Evolutionary conservation across 2,113 vertebrate species (phyloP).

Genomic region (Calyptommatus sinebrachiatus): DNA sequence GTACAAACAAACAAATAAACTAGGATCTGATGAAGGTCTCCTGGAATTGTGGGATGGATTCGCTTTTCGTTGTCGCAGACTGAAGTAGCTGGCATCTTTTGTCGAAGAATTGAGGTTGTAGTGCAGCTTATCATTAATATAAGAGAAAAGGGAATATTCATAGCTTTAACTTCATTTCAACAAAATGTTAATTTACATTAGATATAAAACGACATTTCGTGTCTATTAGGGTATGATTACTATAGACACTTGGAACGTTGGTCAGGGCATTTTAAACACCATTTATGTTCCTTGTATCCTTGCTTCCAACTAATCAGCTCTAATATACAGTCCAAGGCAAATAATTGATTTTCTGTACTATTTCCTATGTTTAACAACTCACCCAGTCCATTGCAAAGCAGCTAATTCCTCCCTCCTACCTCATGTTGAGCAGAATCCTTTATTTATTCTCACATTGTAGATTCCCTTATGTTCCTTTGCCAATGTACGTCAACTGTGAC

Average conservation of each 20-base stretch:
- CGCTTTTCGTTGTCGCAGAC: not conserved
- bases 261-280: not conserved
- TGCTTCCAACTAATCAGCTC: not conserved
- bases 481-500: conserved; percentile 62
- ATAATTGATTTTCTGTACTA: conserved; percentile 39
- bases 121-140: not conserved
- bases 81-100: not conserved
- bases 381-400: conserved; percentile 34
- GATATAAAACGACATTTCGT: not conserved
- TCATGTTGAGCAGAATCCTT: conserved; percentile 23
- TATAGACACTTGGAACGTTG: not conserved
- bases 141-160: not conserved
- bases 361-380: conserved; percentile 42
- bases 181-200: not conserved
- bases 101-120: not conserved
- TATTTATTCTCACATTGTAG: conserved; percentile 58
- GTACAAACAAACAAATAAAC: no score
- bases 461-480: conserved; percentile 56
- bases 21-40: no score
- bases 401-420: conserved; percentile 38
- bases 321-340: conserved; percentile 37
- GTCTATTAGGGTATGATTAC: not conserved
- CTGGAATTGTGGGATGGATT: not conserved
- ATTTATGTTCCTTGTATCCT: not conserved
- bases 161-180: not conserved